Evolutionary conservation across 2,888 invertebrate species (phyloP).

Genomic region (Agonopterix arenella): DNA sequence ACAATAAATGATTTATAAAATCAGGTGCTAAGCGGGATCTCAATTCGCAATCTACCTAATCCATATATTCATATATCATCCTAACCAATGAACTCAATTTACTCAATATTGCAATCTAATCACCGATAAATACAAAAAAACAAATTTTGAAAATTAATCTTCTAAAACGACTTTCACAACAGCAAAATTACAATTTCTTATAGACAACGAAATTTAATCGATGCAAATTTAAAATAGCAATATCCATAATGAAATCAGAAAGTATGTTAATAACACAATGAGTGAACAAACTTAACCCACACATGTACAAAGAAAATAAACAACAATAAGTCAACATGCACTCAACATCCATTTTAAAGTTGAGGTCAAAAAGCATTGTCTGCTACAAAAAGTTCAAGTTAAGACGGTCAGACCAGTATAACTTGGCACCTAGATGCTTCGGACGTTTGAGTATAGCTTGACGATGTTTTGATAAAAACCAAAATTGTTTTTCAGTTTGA

Average conservation of each 20-base stretch:
- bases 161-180: neutral
- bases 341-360: slow-evolving; percentile 40
- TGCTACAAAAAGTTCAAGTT: slow-evolving; percentile 29
- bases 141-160: neutral
- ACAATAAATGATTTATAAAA: too few relatives aligned
- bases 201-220: neutral
- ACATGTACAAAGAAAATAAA: slow-evolving; percentile 36
- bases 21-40: too few relatives aligned
- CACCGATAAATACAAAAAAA: too few relatives aligned
- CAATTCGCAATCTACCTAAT: too few relatives aligned
- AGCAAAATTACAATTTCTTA: neutral
- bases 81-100: too few relatives aligned
- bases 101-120: too few relatives aligned
- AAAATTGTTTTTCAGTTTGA: too few relatives aligned
- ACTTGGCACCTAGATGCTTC: slow-evolving; percentile 19
- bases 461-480: too few relatives aligned
- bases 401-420: slow-evolving; percentile 21
- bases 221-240: neutral
- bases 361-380: slow-evolving; percentile 58
- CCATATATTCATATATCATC: too few relatives aligned
- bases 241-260: slow-evolving; percentile 1
- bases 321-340: slow-evolving; percentile 46
- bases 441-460: too few relatives aligned
- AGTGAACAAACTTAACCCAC: slow-evolving; percentile 6
- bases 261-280: neutral